These are phyloP conservation scores for Synanthedon myopaeformis DNA, from an alignment of 2,888 invertebrate genomes.

Conservation along the genomic window DNA sequence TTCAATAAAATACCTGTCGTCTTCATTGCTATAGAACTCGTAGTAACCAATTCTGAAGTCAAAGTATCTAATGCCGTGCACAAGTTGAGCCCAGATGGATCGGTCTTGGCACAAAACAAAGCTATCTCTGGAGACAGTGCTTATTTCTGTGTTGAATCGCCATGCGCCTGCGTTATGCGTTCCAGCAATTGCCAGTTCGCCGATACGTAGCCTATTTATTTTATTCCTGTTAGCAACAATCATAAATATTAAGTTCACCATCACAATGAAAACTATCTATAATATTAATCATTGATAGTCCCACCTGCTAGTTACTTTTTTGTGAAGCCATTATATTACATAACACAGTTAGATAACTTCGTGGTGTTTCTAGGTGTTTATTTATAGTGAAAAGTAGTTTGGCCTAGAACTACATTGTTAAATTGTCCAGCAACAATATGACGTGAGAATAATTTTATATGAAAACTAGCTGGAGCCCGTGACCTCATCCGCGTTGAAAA, in stretches of 20 bases:
- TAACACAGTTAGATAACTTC: too few relatives aligned
- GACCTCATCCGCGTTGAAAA: too few relatives aligned
- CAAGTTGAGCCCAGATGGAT: constrained; percentile 85
- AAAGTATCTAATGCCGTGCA: constrained; percentile 84
- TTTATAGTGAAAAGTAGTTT: too few relatives aligned
- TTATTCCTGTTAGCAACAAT: constrained; percentile 27
- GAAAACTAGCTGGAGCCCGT: too few relatives aligned
- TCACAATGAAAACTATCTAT: background rate
- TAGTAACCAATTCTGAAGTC: constrained; percentile 84
- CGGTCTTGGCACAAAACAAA: constrained; percentile 77
- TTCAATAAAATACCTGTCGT: constrained; percentile 34
- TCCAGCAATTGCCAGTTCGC: constrained; percentile 63
- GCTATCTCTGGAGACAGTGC: constrained; percentile 41
- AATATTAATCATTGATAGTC: background rate
- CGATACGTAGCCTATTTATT: constrained; percentile 50
- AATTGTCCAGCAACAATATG: too few relatives aligned
- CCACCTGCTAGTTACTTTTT: too few relatives aligned
- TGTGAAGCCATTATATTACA: too few relatives aligned
- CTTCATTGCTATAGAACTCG: constrained; percentile 40
- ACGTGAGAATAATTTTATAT: too few relatives aligned
- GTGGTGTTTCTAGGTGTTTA: too few relatives aligned
- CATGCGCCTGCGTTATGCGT: constrained; percentile 68
- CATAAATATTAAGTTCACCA: background rate
- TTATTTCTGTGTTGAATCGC: constrained; percentile 62
- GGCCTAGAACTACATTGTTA: too few relatives aligned